Base-by-base conservation (phyloP, 2,888 invertebrate genomes). In the Frankliniella intonsa region DNA sequence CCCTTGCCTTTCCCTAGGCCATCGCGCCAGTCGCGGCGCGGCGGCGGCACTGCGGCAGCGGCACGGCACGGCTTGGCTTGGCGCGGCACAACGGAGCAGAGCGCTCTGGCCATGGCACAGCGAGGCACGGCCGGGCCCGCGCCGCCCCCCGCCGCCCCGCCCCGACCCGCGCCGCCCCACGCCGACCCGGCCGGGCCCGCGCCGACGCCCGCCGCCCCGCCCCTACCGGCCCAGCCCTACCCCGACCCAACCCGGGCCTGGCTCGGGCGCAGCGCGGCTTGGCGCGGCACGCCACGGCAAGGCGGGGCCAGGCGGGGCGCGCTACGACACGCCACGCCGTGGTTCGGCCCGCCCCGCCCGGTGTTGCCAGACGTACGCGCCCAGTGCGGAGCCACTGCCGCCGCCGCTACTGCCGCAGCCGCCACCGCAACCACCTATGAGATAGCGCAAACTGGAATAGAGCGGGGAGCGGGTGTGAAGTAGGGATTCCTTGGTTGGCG, bases 1-100 rank as follows among this genome's bases (percentile, higher is more conserved):
- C 69, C 69, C 69, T 76, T 76, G 69, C 69, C 69, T 76, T 76
- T 76, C 69, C 69, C 69, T 76, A 76, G 69, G 69, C 69, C 69
- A 76, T 76, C 69, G 69, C 69, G 69, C 69, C 69, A 76, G 69
- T 76, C 69, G 69, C 69, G 69, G 69, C 69, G 69, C 69, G 69
- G 69, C 69, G 69, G 69, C 69, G 69, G 69, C 69, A 76, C 69
- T 76, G 69, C 69, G 69, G 69, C 69, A 76, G 69, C 69, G 69
- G 69, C 69, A 76, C 69, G 69, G 69, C 69, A 76, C 69, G 69
- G 69, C 69, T 9, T 12, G 69, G 69, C 69, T 12, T 25, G 25
- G 69, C 69, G 22, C 25, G 69, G 69, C 69, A n/a, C 25, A 22
- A 17, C 55, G 55, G 55, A 17, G 14, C 55, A 14, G 62, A 38